phyloP scores from a whole-genome alignment of 2,888 invertebrate genomes.

The Druceiella hillmani region DNA sequence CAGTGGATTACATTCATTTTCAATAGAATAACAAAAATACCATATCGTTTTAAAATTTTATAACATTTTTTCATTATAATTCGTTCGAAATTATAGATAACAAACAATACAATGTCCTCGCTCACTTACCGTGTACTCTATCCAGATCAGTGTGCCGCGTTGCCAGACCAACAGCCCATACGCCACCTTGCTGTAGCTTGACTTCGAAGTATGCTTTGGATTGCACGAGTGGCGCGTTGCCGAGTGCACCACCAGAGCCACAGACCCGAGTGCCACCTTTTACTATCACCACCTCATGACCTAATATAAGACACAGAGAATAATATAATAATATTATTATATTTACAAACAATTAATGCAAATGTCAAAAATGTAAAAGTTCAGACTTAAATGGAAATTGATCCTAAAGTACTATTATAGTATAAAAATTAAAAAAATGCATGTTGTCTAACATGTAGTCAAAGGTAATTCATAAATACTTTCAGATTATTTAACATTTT shows the following conservation, averaged over 20 bases:
- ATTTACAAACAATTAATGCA: background rate
- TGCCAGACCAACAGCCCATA: constrained; percentile 94
- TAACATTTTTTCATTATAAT: too few species aligned
- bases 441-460: too few species aligned
- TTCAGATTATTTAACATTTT: too few species aligned
- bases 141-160: constrained; percentile 84
- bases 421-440: constrained; percentile 30
- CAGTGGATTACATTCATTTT: too few species aligned
- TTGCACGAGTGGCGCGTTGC: constrained; percentile 91
- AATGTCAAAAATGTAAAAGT: background rate
- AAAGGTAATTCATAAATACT: too few species aligned
- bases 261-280: constrained; percentile 91
- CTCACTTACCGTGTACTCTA: constrained; percentile 63
- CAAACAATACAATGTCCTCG: too few species aligned
- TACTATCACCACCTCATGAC: constrained; percentile 92
- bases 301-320: constrained; percentile 47
- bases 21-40: too few species aligned
- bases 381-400: background rate
- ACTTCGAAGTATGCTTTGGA: constrained; percentile 99
- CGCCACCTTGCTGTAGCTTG: constrained; percentile 92
- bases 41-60: too few species aligned
- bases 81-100: too few species aligned
- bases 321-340: too few species aligned
- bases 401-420: constrained; percentile 1
- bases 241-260: constrained; percentile 92